These are phyloP conservation scores for Dolichomitus sp. DNA, from an alignment of 2,888 invertebrate species.

Conservation along the genomic window DNA sequence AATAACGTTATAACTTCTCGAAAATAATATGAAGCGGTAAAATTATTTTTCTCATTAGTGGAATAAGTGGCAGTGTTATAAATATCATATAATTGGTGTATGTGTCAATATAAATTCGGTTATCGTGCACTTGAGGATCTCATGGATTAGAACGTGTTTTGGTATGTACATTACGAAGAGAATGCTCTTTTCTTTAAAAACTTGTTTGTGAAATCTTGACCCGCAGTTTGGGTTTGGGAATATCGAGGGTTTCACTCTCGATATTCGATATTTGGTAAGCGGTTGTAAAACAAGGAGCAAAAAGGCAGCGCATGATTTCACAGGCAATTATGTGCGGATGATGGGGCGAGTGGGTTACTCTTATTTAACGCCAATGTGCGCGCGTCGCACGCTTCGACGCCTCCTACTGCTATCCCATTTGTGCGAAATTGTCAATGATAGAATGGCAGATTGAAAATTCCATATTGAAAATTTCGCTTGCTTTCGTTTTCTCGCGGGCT, in stretches of 20 bases:
- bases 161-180: too few relatives aligned
- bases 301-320: constrained; percentile 84
- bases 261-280: constrained; percentile 28
- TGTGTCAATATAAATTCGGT: too few relatives aligned
- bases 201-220: not conserved
- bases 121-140: too few relatives aligned
- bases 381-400: constrained; percentile 89
- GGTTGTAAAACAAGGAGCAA: constrained; percentile 79
- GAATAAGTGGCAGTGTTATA: too few relatives aligned
- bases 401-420: constrained; percentile 86
- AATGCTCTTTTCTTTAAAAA: too few relatives aligned
- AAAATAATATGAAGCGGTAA: too few relatives aligned
- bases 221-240: not conserved
- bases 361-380: constrained; percentile 91
- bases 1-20: too few relatives aligned
- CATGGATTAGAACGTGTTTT: too few relatives aligned
- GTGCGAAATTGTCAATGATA: constrained; percentile 85
- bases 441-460: constrained; percentile 84
- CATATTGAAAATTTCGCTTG: constrained; percentile 72
- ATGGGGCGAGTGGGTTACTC: constrained; percentile 84
- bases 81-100: too few relatives aligned
- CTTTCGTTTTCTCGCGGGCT: not conserved
- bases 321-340: constrained; percentile 82
- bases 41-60: too few relatives aligned
- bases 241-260: not conserved